Evolutionary conservation across 1,140 invertebrate genomes (phyloP).

Genomic region (Drosophila nannoptera): DNA sequence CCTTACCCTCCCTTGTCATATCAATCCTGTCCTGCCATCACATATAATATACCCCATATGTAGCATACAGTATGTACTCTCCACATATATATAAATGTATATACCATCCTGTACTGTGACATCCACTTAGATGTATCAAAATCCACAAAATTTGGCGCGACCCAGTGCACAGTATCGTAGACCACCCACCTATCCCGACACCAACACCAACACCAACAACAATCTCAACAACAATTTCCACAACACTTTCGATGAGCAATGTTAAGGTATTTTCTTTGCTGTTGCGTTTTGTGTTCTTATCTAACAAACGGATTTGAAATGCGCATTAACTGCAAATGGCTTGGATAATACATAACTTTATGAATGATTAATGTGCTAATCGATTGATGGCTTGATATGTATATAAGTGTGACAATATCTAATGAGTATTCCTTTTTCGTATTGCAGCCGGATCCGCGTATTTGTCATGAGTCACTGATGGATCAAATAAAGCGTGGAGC

Average conservation of each 20-base stretch:
- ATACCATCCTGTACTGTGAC: background rate
- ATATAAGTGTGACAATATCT: background rate
- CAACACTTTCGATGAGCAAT: slow-evolving; percentile 62
- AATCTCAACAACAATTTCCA: slow-evolving; percentile 23
- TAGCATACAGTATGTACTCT: background rate
- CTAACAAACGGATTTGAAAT: slow-evolving; percentile 41
- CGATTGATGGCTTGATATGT: background rate
- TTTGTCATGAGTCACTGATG: slow-evolving; percentile 89
- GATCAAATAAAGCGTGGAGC: slow-evolving; percentile 94
- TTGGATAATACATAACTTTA: background rate
- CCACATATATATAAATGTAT: slow-evolving; percentile 2
- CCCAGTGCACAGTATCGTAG: slow-evolving; percentile 76
- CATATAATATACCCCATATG: too few species aligned
- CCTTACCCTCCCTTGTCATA: background rate
- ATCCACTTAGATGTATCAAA: slow-evolving; percentile 70
- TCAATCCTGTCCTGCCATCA: background rate
- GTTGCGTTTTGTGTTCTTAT: slow-evolving; percentile 34
- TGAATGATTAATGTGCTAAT: slow-evolving; percentile 8
- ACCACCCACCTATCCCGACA: slow-evolving; percentile 66
- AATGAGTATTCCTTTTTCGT: background rate
- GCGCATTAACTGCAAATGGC: slow-evolving; percentile 46
- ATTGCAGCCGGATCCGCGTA: slow-evolving; percentile 84
- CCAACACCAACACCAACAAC: slow-evolving; percentile 24
- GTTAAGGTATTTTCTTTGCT: slow-evolving; percentile 66
- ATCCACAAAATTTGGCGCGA: slow-evolving; percentile 71